Percentiles rank a stretch among this genome's conserved stretches.
Evolutionary conservation across 2,113 vertebrate species (phyloP).

Genomic region (Peromyscus californicus): DNA sequence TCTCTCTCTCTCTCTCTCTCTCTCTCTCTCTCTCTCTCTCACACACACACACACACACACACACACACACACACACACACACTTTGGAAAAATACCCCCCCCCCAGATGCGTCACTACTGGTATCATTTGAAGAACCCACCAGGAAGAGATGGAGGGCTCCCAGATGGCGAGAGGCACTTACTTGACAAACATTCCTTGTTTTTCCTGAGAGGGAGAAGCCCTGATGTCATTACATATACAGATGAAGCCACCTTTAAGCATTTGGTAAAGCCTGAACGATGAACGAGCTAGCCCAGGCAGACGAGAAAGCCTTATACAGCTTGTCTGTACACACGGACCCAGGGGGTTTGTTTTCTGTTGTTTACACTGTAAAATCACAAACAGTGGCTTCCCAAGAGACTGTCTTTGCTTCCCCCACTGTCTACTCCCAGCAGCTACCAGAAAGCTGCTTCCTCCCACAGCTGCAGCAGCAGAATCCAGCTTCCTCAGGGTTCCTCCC

Average conservation of each 20-base stretch:
- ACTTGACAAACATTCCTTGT: background rate
- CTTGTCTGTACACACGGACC: constrained; percentile 20
- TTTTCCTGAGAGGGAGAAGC: constrained; percentile 26
- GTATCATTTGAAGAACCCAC: background rate
- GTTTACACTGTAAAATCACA: constrained; percentile 59
- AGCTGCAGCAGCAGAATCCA: background rate
- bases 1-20: background rate
- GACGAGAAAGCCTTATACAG: background rate
- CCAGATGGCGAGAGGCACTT: background rate
- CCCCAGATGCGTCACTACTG: background rate
- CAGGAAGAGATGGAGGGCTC: background rate
- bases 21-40: background rate
- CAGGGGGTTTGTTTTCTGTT: constrained; percentile 63
- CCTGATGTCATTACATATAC: background rate
- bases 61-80: background rate
- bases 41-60: no score
- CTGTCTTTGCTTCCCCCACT: constrained; percentile 11
- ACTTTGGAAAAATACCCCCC: background rate
- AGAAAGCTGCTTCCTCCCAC: background rate
- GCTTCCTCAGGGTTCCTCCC: background rate
- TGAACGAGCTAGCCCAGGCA: background rate
- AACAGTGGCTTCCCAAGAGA: constrained; percentile 43
- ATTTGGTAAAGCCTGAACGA: background rate
- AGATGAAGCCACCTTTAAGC: background rate
- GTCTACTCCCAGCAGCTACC: background rate